Conservation (phyloP, 2,888 invertebrate species). For the Liopterus haemorrhoidalis region DNA sequence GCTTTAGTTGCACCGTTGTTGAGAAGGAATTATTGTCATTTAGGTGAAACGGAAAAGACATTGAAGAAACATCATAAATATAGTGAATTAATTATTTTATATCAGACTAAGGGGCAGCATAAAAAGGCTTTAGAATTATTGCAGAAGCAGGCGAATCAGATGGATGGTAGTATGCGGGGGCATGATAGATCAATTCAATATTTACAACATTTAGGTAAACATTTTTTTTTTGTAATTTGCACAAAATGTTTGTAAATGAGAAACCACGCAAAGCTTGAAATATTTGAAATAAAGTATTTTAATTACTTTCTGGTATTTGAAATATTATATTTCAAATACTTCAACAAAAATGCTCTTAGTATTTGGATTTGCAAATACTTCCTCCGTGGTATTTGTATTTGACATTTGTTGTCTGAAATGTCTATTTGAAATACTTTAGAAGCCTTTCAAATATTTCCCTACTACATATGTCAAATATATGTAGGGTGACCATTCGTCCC, state of each 20-base stretch:
- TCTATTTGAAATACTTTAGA: too few species aligned
- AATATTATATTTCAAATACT: too few species aligned
- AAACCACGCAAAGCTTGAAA: not conserved
- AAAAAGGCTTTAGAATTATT: constrained; percentile 85
- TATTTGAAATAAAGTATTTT: too few species aligned
- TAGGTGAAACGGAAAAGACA: constrained; percentile 89
- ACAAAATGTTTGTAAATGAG: not conserved
- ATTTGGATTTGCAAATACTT: too few species aligned
- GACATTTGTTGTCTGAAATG: too few species aligned
- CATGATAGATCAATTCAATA: constrained; percentile 82
- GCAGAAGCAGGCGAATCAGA: constrained; percentile 66
- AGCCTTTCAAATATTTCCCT: too few species aligned
- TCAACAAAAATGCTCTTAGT: too few species aligned
- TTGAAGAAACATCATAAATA: constrained; percentile 81
- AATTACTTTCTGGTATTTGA: too few species aligned
- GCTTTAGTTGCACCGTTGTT: constrained; percentile 87
- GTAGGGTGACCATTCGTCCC: too few species aligned
- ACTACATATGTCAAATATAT: too few species aligned
- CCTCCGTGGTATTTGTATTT: too few species aligned
- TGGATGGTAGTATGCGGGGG: constrained; percentile 72
- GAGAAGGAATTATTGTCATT: constrained; percentile 84
- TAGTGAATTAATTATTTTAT: constrained; percentile 90
- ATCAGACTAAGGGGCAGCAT: constrained; percentile 90
- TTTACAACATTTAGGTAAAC: constrained; percentile 77
- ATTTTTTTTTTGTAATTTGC: constrained; percentile 18